A percentile compares a stretch with the other conserved stretches of the same genome.
Evolutionary conservation across 2,888 invertebrate genomes (phyloP).

Genomic region (Tetropium fuscum): DNA sequence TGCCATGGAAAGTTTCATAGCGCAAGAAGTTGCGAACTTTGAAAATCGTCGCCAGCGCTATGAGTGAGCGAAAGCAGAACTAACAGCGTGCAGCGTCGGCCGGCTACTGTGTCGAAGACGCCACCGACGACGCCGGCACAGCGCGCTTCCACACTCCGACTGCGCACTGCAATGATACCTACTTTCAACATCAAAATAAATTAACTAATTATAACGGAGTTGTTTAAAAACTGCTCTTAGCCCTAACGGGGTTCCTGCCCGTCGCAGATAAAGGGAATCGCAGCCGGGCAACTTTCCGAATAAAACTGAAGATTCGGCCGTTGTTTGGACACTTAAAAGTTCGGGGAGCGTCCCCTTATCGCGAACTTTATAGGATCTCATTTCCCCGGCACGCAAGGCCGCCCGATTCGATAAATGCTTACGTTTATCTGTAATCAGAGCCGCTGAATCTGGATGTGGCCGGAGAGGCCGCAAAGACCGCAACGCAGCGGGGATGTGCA

Average conservation of each 20-base stretch:
- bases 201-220: constrained; percentile 56
- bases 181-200: constrained; percentile 50
- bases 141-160: constrained; percentile 43
- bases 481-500: constrained; percentile 15
- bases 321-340: constrained; percentile 56
- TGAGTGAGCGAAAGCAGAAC: constrained; percentile 56
- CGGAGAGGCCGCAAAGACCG: constrained; percentile 12
- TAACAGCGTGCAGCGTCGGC: constrained; percentile 59
- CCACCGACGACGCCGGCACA: constrained; percentile 43
- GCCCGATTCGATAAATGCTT: constrained; percentile 29
- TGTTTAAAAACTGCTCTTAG: constrained; percentile 51
- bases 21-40: constrained; percentile 48
- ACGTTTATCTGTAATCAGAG: constrained; percentile 36
- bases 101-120: constrained; percentile 60
- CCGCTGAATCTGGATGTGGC: constrained; percentile 19
- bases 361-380: constrained; percentile 48
- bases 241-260: constrained; percentile 42
- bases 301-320: constrained; percentile 56
- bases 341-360: constrained; percentile 46
- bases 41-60: constrained; percentile 54
- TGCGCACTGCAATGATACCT: constrained; percentile 53
- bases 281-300: constrained; percentile 48
- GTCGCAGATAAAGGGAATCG: constrained; percentile 22
- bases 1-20: constrained; percentile 34
- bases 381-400: constrained; percentile 46